phyloP scores from a whole-genome alignment of 2,888 invertebrate genomes.

The Erebia epiphron region DNA sequence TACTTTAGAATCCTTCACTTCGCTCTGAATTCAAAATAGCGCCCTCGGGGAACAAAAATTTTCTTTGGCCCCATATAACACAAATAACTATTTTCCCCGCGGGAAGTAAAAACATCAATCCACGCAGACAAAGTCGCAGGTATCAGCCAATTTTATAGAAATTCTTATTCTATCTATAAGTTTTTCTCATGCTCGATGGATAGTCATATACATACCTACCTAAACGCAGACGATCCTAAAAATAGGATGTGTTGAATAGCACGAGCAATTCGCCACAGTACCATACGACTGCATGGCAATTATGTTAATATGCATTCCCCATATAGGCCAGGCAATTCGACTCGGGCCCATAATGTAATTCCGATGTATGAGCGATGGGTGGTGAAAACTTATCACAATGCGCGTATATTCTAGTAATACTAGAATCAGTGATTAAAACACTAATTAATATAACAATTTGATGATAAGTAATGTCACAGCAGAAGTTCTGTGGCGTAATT shows the following conservation, averaged over 20 bases:
- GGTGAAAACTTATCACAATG: conserved; percentile 26
- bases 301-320: conserved; percentile 33
- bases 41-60: no score
- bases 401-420: conserved; percentile 24
- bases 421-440: not conserved
- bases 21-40: no score
- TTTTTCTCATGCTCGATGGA: not conserved
- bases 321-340: conserved; percentile 26
- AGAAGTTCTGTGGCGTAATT: not conserved
- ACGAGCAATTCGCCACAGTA: conserved; percentile 21
- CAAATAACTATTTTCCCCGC: no score
- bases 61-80: no score
- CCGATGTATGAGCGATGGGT: conserved; percentile 18
- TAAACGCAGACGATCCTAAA: not conserved
- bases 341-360: conserved; percentile 14
- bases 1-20: no score
- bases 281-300: conserved; percentile 28
- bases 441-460: not conserved
- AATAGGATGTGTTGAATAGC: conserved; percentile 10
- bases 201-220: not conserved
- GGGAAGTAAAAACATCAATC: no score
- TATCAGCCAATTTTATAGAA: not conserved
- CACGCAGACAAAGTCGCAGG: no score
- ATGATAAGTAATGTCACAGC: not conserved
- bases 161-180: not conserved